These are phyloP conservation scores for Myopa testacea DNA, from an alignment of 2,888 invertebrate species.

Conservation along the genomic window DNA sequence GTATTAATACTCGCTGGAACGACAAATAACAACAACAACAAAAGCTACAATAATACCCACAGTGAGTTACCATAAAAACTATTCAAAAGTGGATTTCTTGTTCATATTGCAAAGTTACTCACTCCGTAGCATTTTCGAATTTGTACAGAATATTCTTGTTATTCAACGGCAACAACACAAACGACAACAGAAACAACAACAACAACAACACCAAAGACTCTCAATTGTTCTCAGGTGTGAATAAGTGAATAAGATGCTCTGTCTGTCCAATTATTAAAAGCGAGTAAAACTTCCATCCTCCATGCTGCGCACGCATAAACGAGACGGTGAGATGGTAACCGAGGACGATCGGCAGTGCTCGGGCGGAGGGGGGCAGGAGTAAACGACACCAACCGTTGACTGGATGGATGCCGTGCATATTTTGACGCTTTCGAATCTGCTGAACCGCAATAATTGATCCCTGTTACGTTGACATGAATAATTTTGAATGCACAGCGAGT, in stretches of 20 bases:
- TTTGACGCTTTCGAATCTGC: constrained; percentile 57
- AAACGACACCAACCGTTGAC: constrained; percentile 23
- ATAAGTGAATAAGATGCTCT: constrained; percentile 66
- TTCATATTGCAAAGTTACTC: constrained; percentile 26
- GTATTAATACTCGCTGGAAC: not conserved
- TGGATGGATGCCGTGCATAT: constrained; percentile 34
- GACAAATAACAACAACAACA: not conserved
- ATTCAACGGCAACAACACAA: constrained; percentile 9
- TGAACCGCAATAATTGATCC: constrained; percentile 69
- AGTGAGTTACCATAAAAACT: not conserved
- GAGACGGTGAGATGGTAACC: not conserved
- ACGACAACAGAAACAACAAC: constrained; percentile 14
- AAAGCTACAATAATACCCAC: not conserved
- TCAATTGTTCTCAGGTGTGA: constrained; percentile 67
- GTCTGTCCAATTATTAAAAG: constrained; percentile 36
- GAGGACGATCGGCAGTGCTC: not conserved
- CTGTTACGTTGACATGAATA: constrained; percentile 68
- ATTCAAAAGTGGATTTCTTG: constrained; percentile 17
- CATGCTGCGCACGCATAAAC: constrained; percentile 40
- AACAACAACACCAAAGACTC: constrained; percentile 31
- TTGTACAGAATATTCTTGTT: constrained; percentile 11
- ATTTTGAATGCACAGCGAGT: constrained; percentile 62
- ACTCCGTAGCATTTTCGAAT: constrained; percentile 8
- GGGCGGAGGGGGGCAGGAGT: constrained; percentile 7
- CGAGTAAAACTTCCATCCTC: constrained; percentile 28